These are phyloP conservation scores for Drosophila mojavensis DNA, from an alignment of 1,140 invertebrate genomes.

Conservation along the genomic window DNA sequence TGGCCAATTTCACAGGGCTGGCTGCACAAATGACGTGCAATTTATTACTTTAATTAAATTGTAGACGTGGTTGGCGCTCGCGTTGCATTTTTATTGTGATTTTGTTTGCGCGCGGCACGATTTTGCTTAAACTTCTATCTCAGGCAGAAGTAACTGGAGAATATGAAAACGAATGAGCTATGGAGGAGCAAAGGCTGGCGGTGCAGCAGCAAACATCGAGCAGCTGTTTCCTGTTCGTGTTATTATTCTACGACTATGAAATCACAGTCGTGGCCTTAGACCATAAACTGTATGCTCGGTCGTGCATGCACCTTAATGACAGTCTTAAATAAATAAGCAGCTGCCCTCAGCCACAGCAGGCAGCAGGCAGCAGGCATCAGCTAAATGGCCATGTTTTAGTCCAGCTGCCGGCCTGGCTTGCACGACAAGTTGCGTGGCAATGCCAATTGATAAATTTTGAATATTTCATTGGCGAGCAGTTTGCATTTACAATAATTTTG, in stretches of 20 bases:
- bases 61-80: conserved; percentile 39
- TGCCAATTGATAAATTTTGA: conserved; percentile 17
- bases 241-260: background rate
- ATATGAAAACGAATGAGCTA: conserved; percentile 59
- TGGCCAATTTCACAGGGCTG: conserved; percentile 28
- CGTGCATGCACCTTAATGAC: conserved; percentile 51
- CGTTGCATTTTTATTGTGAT: conserved; percentile 60
- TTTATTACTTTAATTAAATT: conserved; percentile 80
- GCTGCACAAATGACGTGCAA: conserved; percentile 55
- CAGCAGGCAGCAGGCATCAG: background rate
- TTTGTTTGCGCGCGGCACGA: conserved; percentile 20
- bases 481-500: background rate
- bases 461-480: conserved; percentile 3
- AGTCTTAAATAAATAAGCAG: conserved; percentile 68
- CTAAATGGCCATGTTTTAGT: conserved; percentile 6
- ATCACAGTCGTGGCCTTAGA: conserved; percentile 35
- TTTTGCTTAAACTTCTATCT: conserved; percentile 5
- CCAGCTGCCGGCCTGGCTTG: conserved; percentile 1
- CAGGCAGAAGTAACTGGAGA: conserved; percentile 17
- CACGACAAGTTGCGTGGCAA: conserved; percentile 12
- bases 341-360: background rate
- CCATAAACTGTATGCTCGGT: conserved; percentile 51
- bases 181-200: too few species aligned
- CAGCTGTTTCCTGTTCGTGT: conserved; percentile 51
- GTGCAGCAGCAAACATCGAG: conserved; percentile 27